Conservation (phyloP, 1,140 invertebrate genomes). For the Bursaphelenchus mucronatus region DNA sequence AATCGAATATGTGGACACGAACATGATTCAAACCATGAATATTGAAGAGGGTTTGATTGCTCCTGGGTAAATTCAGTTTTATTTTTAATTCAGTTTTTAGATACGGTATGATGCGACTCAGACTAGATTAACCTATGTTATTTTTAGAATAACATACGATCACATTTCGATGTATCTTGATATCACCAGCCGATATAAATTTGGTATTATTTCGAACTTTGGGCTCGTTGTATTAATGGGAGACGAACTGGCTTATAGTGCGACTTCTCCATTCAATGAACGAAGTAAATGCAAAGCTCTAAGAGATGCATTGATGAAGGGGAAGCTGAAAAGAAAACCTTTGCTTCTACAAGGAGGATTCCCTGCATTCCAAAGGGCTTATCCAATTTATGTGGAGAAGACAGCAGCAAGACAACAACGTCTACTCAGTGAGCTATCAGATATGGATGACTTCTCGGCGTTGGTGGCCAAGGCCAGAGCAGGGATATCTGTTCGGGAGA, state of each 20-base stretch:
- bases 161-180: constrained; percentile 12
- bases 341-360: constrained; percentile 21
- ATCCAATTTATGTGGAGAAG: constrained; percentile 17
- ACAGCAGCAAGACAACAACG: background rate
- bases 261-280: background rate
- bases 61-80: background rate
- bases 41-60: background rate
- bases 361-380: constrained; percentile 11
- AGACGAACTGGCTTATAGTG: constrained; percentile 3
- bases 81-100: background rate
- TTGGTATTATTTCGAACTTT: constrained; percentile 12
- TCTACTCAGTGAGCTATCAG: background rate
- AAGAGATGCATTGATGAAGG: constrained; percentile 1
- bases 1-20: constrained; percentile 5
- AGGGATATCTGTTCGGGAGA: background rate
- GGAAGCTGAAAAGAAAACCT: constrained; percentile 15
- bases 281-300: background rate
- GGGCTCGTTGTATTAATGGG: constrained; percentile 29
- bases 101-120: too few species aligned
- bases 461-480: background rate
- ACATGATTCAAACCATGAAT: constrained; percentile 1
- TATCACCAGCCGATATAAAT: background rate
- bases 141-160: constrained; percentile 6
- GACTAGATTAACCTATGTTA: background rate
- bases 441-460: background rate